These are phyloP conservation scores for Drosophila lacteicornis DNA, from an alignment of 1,140 invertebrate species.

Conservation along the genomic window DNA sequence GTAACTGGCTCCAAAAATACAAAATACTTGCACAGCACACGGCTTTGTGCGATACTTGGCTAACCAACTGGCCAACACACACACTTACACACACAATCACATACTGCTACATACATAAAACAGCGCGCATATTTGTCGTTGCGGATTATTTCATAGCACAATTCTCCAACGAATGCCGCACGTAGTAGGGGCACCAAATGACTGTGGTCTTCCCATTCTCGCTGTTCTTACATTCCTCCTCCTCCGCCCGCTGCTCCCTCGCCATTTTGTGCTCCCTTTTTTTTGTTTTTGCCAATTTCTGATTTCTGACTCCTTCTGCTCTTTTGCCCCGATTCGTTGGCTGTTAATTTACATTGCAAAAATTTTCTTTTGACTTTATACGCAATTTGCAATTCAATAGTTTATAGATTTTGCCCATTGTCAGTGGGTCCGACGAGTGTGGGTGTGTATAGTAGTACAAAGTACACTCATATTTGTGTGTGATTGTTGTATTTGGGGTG, in stretches of 20 bases:
- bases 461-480: constrained; percentile 1
- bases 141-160: constrained; percentile 75
- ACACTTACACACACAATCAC: constrained; percentile 39
- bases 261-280: constrained; percentile 4
- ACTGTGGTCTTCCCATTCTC: constrained; percentile 36
- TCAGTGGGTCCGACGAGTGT: constrained; percentile 11
- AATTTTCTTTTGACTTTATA: constrained; percentile 46
- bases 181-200: constrained; percentile 17
- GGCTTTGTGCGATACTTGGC: constrained; percentile 67
- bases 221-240: constrained; percentile 10
- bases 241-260: constrained; percentile 5
- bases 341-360: constrained; percentile 56
- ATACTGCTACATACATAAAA: constrained; percentile 38
- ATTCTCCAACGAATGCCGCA: constrained; percentile 48
- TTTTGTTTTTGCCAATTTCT: neutral
- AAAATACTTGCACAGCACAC: constrained; percentile 69
- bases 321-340: constrained; percentile 16
- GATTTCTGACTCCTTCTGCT: constrained; percentile 13
- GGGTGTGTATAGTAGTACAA: neutral
- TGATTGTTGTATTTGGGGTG: neutral
- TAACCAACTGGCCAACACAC: constrained; percentile 73
- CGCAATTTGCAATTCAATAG: constrained; percentile 61
- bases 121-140: constrained; percentile 77
- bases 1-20: constrained; percentile 71
- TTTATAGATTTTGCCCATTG: constrained; percentile 61